Base-by-base conservation (phyloP, 2,797 vertebrate species). In the Sebastes hubbsi region DNA sequence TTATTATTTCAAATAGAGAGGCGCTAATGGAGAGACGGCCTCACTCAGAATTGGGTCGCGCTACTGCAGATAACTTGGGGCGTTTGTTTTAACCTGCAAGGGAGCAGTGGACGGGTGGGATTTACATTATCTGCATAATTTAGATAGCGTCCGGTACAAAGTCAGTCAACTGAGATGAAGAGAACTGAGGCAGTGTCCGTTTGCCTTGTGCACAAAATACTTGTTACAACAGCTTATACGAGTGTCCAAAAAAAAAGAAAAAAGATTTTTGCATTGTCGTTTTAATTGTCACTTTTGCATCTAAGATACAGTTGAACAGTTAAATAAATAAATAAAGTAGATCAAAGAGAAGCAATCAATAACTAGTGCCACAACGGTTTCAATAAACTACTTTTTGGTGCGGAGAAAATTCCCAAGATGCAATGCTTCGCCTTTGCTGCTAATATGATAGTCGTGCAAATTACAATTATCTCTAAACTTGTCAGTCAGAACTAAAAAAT, bases 11-110 rank as follows among this genome's bases (percentile, higher is more conserved):
- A 55, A 42, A 77, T 66, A 29, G 24, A 14, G 29, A 49, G 65
- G 34, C 52, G 1, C 5, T 60, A 11, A 46, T 69, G 64, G 75
- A 85, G 75, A 85, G 74, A 67, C 20, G 36, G 72, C 64, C 70
- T 56, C 63, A 0, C 36, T 34, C 14, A 49, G 20, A 77, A 75
- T 1, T 75, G 62, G 84, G 76, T 82, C 76, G 30, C 20, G 5
- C 32, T 20, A 13, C 73, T 30, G 34, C 63, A 65, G 66, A 78
- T 81, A n/a, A 56, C 55, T 71, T 2, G 3, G 25, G 62, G 32
- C 59, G 77, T 72, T 87, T 75, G 83, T 81, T 87, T 84, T 56
- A 75, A 55, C 6, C 67, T 22, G 55, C 34, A 7, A 7, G 77
- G 32, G 56, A 38, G 61, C 10, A 1, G 66, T 46, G 78, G 73